Evolutionary conservation across 2,797 vertebrate genomes (phyloP), one percentile per base, ranked within the genome.

Genomic region (Gallinago nigripennis): DNA sequence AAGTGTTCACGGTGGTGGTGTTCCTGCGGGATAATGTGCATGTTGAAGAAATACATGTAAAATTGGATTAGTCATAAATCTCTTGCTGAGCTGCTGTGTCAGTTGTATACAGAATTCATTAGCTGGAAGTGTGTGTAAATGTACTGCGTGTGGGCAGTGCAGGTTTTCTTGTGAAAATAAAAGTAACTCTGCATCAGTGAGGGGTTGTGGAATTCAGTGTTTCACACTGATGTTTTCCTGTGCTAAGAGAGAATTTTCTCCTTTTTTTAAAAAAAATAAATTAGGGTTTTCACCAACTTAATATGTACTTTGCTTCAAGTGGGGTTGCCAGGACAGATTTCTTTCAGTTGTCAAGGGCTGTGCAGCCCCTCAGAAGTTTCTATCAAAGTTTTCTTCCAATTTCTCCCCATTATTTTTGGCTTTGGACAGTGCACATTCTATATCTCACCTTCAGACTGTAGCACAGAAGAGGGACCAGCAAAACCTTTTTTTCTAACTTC

Each of bases 1-100:
- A 19, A 60, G 41, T 17, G 12, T 53, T 90, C 6, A 1, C 53
- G 69, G 48, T 0, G 0, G 43, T 61, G 51, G 2, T 41, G 56
- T 64, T 92, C 83, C 85, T 5, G 0, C 45, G 83, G 83, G 68
- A 78, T 56, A 57, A 77, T 33, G 68, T 30, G 56, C 31, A 5
- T 12, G 54, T 50, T 82, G 71, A 85, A 95, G 66, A 82, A 88
- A 88, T 85, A 41, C 35, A 31, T 57, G 71, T 89, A 61, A 79
- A 93, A 89, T 65, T 85, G 92, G 78, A 77, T 95, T 94, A 95
- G 90, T 95, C 92, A 90, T 80, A 85, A 89, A 80, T 50, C 86
- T 94, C 90, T 71, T 64, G 90, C 95, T 89, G 88, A 95, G 92
- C 84, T 90, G 84, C 75, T 88, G 71, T 90, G 86, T 85, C 64